phyloP scores from a whole-genome alignment of 2,113 vertebrate genomes.

The Trematocara stigmaticum region DNA sequence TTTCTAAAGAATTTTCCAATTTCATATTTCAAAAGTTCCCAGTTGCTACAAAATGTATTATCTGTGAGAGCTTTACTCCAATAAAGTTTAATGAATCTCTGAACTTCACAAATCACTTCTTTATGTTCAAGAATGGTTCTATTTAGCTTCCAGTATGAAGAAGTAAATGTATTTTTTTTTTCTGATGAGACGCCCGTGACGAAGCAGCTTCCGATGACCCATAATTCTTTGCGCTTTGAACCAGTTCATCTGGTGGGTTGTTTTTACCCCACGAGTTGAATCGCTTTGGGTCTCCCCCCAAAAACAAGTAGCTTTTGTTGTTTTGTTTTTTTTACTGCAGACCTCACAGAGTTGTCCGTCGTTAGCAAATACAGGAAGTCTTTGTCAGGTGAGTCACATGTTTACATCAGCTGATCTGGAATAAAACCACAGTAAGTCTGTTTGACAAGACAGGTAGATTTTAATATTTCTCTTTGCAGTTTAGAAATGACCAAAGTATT shows the following conservation, averaged over 20 bases:
- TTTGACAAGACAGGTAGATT: not conserved
- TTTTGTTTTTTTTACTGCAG: rapidly evolving
- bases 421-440: not conserved
- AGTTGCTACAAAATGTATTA: no score
- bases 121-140: rapidly evolving
- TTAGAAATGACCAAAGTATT: not conserved
- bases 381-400: constrained; percentile 2
- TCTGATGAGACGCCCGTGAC: not conserved
- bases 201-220: not conserved
- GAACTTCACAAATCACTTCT: no score
- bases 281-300: not conserved
- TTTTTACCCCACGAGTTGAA: not conserved
- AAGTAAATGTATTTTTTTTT: not conserved
- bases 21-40: no score
- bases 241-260: not conserved
- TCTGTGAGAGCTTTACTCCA: no score
- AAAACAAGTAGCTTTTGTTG: not conserved
- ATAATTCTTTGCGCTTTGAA: constrained; percentile 36
- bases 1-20: no score
- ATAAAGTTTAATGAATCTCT: no score
- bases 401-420: not conserved
- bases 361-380: not conserved
- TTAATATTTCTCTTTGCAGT: rapidly evolving
- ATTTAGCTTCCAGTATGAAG: rapidly evolving
- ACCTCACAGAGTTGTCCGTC: not conserved